Conservation (phyloP, 2,888 invertebrate genomes). For the Stratiomys singularior region DNA sequence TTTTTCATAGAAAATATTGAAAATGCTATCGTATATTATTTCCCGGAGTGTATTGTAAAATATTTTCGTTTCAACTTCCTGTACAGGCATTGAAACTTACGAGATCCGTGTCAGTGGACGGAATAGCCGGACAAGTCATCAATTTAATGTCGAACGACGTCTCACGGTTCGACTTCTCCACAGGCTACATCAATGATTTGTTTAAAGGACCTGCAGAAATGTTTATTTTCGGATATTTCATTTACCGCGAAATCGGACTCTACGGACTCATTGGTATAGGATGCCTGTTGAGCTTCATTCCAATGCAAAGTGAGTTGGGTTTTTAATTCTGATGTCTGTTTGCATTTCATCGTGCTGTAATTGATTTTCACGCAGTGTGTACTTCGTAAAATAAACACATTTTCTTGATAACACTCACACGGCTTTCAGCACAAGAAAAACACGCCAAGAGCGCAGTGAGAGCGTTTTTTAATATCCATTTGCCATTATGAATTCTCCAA, state of each 20-base stretch:
- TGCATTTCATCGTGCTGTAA: too few species aligned
- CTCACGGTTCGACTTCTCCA: constrained; percentile 68
- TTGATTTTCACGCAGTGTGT: too few species aligned
- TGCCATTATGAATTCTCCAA: not conserved
- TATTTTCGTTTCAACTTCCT: not conserved
- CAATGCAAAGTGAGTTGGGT: constrained; percentile 67
- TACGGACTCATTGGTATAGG: constrained; percentile 67
- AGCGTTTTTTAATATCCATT: too few species aligned
- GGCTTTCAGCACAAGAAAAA: too few species aligned
- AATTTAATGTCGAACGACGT: constrained; percentile 72
- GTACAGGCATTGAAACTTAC: constrained; percentile 47
- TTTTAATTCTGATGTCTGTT: not conserved
- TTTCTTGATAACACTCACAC: too few species aligned
- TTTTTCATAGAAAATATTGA: too few species aligned
- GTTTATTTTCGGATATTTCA: constrained; percentile 65
- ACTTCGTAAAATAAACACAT: too few species aligned
- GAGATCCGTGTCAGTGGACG: constrained; percentile 48
- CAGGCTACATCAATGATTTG: constrained; percentile 68
- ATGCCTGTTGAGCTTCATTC: constrained; percentile 68
- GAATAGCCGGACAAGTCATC: constrained; percentile 68
- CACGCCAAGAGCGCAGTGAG: too few species aligned
- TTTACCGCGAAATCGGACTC: constrained; percentile 62
- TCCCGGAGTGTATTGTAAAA: not conserved
- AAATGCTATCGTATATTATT: too few species aligned
- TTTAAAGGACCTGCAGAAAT: constrained; percentile 69